Base-by-base conservation (phyloP, 1,140 invertebrate genomes). In the Brachionus rotundiformis region DNA sequence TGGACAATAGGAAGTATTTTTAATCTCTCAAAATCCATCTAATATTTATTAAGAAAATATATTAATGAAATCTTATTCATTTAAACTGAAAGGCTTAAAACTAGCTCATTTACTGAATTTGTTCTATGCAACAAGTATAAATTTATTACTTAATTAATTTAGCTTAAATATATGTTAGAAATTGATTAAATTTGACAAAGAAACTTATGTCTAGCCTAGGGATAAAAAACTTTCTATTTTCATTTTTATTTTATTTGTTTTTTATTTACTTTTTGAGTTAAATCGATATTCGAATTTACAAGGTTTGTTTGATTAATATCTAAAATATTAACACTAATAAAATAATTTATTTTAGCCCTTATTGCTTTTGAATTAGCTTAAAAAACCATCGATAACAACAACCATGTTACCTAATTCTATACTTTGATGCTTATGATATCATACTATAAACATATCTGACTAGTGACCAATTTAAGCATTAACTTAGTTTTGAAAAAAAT, bases 291-390 rank as follows among this genome's bases (percentile, higher is more conserved):
- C 6, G 16, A 54, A 54, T 54, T 54, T 54, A 19, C 47, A 54
- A 54, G 47, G 47, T 54, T 54, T 54, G 47, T 54, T 54, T 54
- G 47, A 54, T 54, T 54, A 19, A 54, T 54, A 19, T 54, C 47
- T 19, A 54, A 54, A 54, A 54, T 54, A 54, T 54, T 54, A 54
- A 54, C 47, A 54, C 47, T 54, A 54, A 54, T 54, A 54, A 54
- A 54, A 54, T 54, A 54, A 54, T 54, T 54, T 54, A 19, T 54
- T 41, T 54, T 54, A 54, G 47, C 47, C 5, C 19, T 39, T 54
- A 54, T 54, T 54, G 47, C 3, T 54, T 23, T 54, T 19, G 7
- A 23, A 54, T 54, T 54, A 25, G 23, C 23, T 54, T 54, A 54
- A 54, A 54, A 54, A 54, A 19, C 47, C 6, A 54, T 54, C 16